Evolutionary conservation across 2,113 vertebrate genomes (phyloP).

Genomic region (Camelus dromedarius): DNA sequence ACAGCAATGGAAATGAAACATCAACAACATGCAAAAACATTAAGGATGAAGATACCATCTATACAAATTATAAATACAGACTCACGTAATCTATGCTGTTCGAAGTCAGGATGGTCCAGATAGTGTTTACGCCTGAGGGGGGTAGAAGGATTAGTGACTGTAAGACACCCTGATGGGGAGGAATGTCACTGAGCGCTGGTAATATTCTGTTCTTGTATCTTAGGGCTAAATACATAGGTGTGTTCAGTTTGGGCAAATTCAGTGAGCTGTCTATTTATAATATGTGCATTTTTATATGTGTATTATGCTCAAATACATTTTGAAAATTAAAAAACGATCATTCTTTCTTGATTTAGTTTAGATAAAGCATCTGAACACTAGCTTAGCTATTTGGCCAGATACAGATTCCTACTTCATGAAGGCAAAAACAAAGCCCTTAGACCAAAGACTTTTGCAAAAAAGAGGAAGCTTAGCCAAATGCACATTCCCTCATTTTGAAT

Average conservation of each 20-base stretch:
- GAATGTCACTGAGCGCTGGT: accelerated
- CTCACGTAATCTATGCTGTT: background rate
- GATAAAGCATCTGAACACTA: background rate
- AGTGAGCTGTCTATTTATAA: background rate
- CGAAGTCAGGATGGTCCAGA: background rate
- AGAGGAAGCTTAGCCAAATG: background rate
- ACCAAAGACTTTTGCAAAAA: background rate
- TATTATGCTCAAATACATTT: background rate
- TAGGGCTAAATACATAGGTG: background rate
- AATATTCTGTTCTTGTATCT: background rate
- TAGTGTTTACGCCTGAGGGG: background rate
- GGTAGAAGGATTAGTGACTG: background rate
- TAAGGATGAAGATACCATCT: background rate
- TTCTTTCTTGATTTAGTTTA: background rate
- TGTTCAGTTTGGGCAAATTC: background rate
- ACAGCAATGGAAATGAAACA: background rate
- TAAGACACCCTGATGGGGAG: background rate
- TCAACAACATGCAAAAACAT: background rate
- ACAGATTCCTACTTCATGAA: background rate
- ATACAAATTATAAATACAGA: background rate
- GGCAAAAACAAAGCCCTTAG: background rate
- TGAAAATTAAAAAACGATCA: background rate
- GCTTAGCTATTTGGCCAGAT: background rate
- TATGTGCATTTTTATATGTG: background rate
- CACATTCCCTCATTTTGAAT: background rate